Evolutionary conservation across 2,888 invertebrate genomes (phyloP), one percentile per base, ranked within the genome.

Genomic region (Caenorhabditis imperialis): DNA sequence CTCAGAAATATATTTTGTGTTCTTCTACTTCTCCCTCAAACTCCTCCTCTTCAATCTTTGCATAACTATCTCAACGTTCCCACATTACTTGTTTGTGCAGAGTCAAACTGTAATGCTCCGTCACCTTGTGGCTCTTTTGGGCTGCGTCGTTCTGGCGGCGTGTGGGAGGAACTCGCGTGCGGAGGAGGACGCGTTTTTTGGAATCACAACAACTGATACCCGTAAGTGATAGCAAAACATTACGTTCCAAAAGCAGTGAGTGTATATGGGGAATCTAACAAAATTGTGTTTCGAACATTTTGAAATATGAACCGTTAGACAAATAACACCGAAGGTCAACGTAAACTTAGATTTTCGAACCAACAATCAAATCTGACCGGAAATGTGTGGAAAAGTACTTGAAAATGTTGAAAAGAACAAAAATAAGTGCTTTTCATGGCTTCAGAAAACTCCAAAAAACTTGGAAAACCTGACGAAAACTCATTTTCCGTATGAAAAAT

Each of bases 161-260:
- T 60, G 58, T 30, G 69, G 53, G 10, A 54, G 69, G 30, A 37
- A 22, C 35, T 35, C 50, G 7, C 51, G 44, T 23, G 23, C 47
- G 1, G 60, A 73, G 20, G 65, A 67, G 20, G 55, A 73, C 45
- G 23, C 44, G n/a, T 73, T 61, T 37, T 67, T 67, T 44, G 61
- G 65, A 27, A 55, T 73, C 12, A 67, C 73, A 3, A 67, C 73
- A 5, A 73, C 73, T 33, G 54, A 53, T 35, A 48, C 48, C 18
- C 73, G 73, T 73, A 33, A 60, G 67, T 55, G n/a, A n/a, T n/a
- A n/a, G n/a, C n/a, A n/a, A n/a, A n/a, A n/a, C n/a, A n/a, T n/a
- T n/a, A n/a, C n/a, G n/a, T n/a, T n/a, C n/a, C n/a, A n/a, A n/a
- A n/a, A n/a, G n/a, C n/a, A n/a, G n/a, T n/a, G n/a, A n/a, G 10